Evolutionary conservation across 2,888 invertebrate species (phyloP), one percentile per base, ranked within the genome.

Genomic region (Eupeodes luniger): DNA sequence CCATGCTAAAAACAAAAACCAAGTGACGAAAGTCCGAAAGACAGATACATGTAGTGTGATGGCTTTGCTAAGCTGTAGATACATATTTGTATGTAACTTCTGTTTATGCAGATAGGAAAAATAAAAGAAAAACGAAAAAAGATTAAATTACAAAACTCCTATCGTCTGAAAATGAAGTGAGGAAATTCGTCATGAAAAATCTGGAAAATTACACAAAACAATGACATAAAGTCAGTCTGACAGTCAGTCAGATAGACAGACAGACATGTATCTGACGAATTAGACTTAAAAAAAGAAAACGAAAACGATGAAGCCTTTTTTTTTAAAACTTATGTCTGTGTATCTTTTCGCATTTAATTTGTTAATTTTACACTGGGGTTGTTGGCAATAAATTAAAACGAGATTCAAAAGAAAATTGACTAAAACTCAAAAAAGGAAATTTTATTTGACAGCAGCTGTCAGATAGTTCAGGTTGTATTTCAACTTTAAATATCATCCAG

Each of bases 121-220:
- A 27, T 47, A 36, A 16, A 40, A 55, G 2, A 40, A 44, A 44
- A 55, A 70, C 0, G 62, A 64, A 80, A 70, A 61, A 70, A 61
- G 83, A 87, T 87, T 87, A 84, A 84, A 87, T 87, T 87, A 87
- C 84, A 69, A 84, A 87, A 84, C 62, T 84, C 9, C 40, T 40
- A 5, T 84, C 47, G 77, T 77, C 76, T 85, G 76, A 53, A 75
- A 70, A 70, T 76, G 76, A 40, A 82, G 79, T 83, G 83, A 72
- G 83, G 84, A 87, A 81, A 87, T 77, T 81, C 77, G 76, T 81
- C 72, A 84, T 74, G 77, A 84, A 87, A 66, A 83, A 87, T 81
- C 72, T 80, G 76, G 47, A 62, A 72, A 80, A 76, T 77, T 87
- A 77, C 66, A 83, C 59, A 86, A 44, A 75, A 64, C 67, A 78